phyloP scores from a whole-genome alignment of 2,888 invertebrate species.

The Aphrophora alni region DNA sequence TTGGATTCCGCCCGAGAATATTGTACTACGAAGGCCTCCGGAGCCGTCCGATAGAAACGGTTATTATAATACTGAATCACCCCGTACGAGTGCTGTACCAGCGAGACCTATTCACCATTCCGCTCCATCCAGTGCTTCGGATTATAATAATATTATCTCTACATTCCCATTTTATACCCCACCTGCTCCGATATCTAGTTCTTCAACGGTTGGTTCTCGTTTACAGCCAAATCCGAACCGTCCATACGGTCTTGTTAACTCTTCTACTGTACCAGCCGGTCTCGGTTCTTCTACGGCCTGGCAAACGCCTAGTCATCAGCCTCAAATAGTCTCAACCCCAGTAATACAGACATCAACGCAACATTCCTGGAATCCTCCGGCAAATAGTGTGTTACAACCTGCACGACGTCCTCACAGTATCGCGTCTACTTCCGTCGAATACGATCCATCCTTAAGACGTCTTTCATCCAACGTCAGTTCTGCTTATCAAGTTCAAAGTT shows the following conservation, averaged over 20 bases:
- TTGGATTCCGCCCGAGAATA: slow-evolving; percentile 49
- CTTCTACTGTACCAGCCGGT: slow-evolving; percentile 37
- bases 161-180: slow-evolving; percentile 65
- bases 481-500: background rate
- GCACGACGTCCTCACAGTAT: slow-evolving; percentile 67
- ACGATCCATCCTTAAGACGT: slow-evolving; percentile 30
- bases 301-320: slow-evolving; percentile 52
- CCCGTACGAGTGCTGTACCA: background rate
- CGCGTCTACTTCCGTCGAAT: slow-evolving; percentile 59
- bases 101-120: slow-evolving; percentile 11
- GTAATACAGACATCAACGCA: slow-evolving; percentile 42
- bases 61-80: background rate
- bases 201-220: slow-evolving; percentile 37
- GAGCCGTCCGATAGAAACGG: background rate
- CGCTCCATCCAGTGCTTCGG: slow-evolving; percentile 53
- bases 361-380: slow-evolving; percentile 41
- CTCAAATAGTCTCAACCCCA: slow-evolving; percentile 53
- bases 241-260: slow-evolving; percentile 34
- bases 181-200: slow-evolving; percentile 59
- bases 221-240: background rate
- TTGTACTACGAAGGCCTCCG: slow-evolving; percentile 52
- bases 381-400: slow-evolving; percentile 3
- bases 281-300: slow-evolving; percentile 22
- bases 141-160: slow-evolving; percentile 54
- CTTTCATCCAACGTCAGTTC: slow-evolving; percentile 49